phyloP scores from a whole-genome alignment of 2,797 vertebrate genomes.

The Apogon hyalosoma region DNA sequence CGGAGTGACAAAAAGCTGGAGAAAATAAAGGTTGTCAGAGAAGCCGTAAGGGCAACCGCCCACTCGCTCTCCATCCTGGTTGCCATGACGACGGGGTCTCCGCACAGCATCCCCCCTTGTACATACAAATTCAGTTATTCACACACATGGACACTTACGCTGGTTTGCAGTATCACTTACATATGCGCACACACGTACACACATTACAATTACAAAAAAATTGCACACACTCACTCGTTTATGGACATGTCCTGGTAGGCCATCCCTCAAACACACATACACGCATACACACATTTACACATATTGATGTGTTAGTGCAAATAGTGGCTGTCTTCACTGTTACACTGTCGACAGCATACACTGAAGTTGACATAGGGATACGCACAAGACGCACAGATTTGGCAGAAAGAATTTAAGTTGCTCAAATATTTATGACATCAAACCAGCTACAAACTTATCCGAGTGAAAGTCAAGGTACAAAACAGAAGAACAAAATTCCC shows the following conservation, averaged over 20 bases:
- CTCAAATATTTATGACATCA: conserved; percentile 39
- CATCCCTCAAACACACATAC: conserved; percentile 16
- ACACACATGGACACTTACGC: conserved; percentile 73
- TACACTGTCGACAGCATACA: background rate
- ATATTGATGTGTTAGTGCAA: conserved; percentile 2
- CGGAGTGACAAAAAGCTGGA: conserved; percentile 73
- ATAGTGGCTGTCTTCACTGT: conserved; percentile 22
- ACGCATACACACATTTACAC: conserved; percentile 23
- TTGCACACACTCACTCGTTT: conserved; percentile 14
- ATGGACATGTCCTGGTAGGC: conserved; percentile 7
- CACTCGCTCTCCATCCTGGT: conserved; percentile 72
- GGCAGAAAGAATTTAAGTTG: conserved; percentile 20
- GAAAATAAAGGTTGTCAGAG: conserved; percentile 82
- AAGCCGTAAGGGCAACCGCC: conserved; percentile 72
- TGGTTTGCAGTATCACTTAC: conserved; percentile 63
- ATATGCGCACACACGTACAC: conserved; percentile 64
- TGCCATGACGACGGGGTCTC: conserved; percentile 82
- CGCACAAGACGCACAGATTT: conserved; percentile 10
- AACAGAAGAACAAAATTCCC: conserved; percentile 38
- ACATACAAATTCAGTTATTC: conserved; percentile 86
- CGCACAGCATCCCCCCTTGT: conserved; percentile 59
- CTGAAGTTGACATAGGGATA: conserved; percentile 13
- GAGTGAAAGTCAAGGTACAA: conserved; percentile 40
- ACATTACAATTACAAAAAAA: no score
- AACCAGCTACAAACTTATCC: conserved; percentile 40